A percentile compares a stretch with the other conserved stretches of the same genome.
These are phyloP conservation scores for Lichenostomus cassidix DNA, from an alignment of 2,113 vertebrate species.

Conservation along the genomic window DNA sequence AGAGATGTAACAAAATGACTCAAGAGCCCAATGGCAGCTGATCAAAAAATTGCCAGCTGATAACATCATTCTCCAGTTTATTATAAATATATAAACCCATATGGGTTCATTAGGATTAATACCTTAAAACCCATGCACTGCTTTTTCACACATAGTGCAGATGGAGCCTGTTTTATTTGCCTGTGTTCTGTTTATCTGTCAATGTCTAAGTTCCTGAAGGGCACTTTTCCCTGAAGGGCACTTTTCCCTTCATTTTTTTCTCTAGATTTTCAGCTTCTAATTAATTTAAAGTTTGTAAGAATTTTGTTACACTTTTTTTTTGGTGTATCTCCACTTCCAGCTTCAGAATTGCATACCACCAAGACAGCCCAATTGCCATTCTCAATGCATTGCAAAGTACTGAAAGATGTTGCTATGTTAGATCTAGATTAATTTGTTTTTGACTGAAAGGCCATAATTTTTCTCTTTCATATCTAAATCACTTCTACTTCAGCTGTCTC, in stretches of 20 bases:
- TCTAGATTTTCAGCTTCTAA: background rate
- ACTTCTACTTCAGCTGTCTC: background rate
- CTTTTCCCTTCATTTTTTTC: background rate
- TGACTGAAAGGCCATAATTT: background rate
- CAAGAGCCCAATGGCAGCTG: background rate
- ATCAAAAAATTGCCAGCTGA: background rate
- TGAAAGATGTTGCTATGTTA: background rate
- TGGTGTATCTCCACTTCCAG: background rate
- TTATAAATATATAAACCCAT: background rate
- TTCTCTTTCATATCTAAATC: constrained; percentile 13
- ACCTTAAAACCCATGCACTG: background rate
- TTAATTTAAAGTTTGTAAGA: background rate
- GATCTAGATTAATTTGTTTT: background rate
- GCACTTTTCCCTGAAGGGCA: background rate
- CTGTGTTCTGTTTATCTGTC: background rate
- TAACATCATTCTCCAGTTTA: background rate
- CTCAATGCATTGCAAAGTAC: background rate
- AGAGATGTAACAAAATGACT: background rate
- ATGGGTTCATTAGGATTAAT: background rate
- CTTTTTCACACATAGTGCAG: background rate
- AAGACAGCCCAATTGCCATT: background rate
- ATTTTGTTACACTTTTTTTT: background rate
- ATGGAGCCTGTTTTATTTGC: background rate
- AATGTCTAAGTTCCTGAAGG: background rate
- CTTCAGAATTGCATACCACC: background rate